Base-by-base conservation (phyloP, 2,113 vertebrate genomes). In the Clarias batrachus region DNA sequence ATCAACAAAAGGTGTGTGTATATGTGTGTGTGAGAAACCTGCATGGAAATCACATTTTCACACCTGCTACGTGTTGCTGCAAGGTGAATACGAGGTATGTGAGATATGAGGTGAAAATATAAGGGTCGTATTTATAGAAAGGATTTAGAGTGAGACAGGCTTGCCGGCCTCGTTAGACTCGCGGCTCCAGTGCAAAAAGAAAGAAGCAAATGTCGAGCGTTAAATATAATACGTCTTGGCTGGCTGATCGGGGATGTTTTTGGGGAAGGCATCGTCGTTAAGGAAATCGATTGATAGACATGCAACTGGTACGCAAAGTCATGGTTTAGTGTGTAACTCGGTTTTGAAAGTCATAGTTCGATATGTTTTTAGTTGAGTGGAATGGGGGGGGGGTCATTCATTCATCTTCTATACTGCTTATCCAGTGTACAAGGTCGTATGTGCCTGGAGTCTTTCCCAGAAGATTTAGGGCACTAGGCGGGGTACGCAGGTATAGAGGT, bases 1-100 rank as follows among this genome's bases (percentile, higher is more conserved):
- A 73, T 84, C 30, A 14, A 25, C 27, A 71, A 59, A 73, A 23
- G 71, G 14, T 73, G 71, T 85, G 27, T 63, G 66, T 68, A n/a
- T 82, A 48, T 77, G 65, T 30, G 13, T 30, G n/a, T 30, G 65
- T 16, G 78, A 48, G 63, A 11, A 76, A 76, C 25, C 23, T 56
- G 52, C 6, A 14, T 16, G n/a, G 6, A 27, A 16, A 27, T 77
- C n/a, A 56, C 25, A 27, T 27, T 77, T n/a, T 14, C 6, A n/a
- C 48, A 27, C 52, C 25, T 27, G n/a, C 33, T 12, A 77, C 9
- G 68, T 37, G 68, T 71, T 73, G 37, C 70, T 48, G 21, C 23
- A 4, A 48, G 16, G 33, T 73, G 19, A 73, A 48, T 23, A 48
- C 4, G 19, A 73, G 33, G 71, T 73, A 23, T 48, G 71, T 21